phyloP scores from a whole-genome alignment of 1,140 invertebrate genomes.

The Euwallacea fornicatus region DNA sequence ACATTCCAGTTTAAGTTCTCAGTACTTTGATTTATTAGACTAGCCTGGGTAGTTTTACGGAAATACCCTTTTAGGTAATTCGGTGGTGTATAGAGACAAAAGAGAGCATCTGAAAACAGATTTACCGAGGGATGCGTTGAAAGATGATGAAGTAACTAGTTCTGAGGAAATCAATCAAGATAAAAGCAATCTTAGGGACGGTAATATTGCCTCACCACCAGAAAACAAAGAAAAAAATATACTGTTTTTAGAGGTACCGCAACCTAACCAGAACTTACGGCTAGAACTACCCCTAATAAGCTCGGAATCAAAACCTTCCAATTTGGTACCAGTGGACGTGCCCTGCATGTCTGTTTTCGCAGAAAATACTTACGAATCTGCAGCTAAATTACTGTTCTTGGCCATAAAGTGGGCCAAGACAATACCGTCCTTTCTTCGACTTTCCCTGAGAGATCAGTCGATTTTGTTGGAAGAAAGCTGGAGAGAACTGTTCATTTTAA shows the following conservation, averaged over 20 bases:
- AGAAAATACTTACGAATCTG: constrained; percentile 72
- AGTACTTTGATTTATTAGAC: neutral
- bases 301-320: constrained; percentile 29
- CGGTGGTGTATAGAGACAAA: constrained; percentile 13
- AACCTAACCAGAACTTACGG: neutral
- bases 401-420: constrained; percentile 76
- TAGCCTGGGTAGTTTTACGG: no score
- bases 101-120: neutral
- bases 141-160: constrained; percentile 75
- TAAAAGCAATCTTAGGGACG: constrained; percentile 34
- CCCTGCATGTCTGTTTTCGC: constrained; percentile 54
- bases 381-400: constrained; percentile 75
- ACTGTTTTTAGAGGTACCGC: neutral
- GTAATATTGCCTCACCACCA: neutral
- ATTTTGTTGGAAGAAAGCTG: constrained; percentile 76
- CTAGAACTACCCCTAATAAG: constrained; percentile 49
- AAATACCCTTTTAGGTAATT: neutral
- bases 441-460: constrained; percentile 72
- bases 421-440: constrained; percentile 70
- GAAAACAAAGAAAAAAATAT: neutral
- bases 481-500: constrained; percentile 83
- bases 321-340: constrained; percentile 43
- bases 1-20: neutral
- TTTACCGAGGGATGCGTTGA: constrained; percentile 46
- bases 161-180: constrained; percentile 63